phyloP scores from a whole-genome alignment of 2,888 invertebrate genomes.

The Hirtodrosophila duncani region DNA sequence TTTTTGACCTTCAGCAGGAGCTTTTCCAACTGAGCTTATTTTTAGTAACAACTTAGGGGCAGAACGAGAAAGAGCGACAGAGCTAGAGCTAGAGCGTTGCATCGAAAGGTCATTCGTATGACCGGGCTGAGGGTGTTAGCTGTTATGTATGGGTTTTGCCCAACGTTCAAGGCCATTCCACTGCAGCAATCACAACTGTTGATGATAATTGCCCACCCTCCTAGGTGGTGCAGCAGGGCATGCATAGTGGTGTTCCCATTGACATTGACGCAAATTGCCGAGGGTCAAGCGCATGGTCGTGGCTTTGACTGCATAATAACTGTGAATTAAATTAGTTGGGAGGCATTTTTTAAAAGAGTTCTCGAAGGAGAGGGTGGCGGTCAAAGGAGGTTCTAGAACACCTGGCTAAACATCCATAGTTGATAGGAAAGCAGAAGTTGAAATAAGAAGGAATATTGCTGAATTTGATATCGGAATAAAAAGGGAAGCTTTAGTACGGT shows the following conservation, averaged over 20 bases:
- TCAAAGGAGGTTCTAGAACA: slow-evolving; percentile 10
- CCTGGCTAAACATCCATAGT: no score
- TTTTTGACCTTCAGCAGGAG: slow-evolving; percentile 64
- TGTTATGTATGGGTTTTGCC: slow-evolving; percentile 31
- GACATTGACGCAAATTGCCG: slow-evolving; percentile 69
- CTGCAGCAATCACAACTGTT: slow-evolving; percentile 39
- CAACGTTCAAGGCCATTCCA: slow-evolving; percentile 55
- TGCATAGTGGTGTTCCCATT: slow-evolving; percentile 38
- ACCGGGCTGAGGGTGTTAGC: neutral
- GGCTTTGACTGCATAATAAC: slow-evolving; percentile 34
- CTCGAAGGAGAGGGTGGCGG: slow-evolving; percentile 8
- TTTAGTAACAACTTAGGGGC: slow-evolving; percentile 44
- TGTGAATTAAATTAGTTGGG: slow-evolving; percentile 55
- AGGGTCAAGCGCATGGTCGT: slow-evolving; percentile 61
- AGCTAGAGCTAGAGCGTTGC: slow-evolving; percentile 25
- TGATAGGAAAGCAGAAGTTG: no score
- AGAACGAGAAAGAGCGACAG: slow-evolving; percentile 7
- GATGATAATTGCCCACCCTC: slow-evolving; percentile 40
- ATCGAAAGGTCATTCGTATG: slow-evolving; percentile 63
- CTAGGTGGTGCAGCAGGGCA: no score
- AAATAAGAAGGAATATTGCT: no score
- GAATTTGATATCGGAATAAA: no score
- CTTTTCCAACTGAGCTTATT: slow-evolving; percentile 62
- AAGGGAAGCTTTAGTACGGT: no score
- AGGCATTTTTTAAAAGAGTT: slow-evolving; percentile 13